Percentiles rank a stretch among this genome's conserved stretches.
These are phyloP conservation scores for Apostichopus californicus DNA, from an alignment of 35 echinoderm and acorn worm species.

Conservation along the genomic window DNA sequence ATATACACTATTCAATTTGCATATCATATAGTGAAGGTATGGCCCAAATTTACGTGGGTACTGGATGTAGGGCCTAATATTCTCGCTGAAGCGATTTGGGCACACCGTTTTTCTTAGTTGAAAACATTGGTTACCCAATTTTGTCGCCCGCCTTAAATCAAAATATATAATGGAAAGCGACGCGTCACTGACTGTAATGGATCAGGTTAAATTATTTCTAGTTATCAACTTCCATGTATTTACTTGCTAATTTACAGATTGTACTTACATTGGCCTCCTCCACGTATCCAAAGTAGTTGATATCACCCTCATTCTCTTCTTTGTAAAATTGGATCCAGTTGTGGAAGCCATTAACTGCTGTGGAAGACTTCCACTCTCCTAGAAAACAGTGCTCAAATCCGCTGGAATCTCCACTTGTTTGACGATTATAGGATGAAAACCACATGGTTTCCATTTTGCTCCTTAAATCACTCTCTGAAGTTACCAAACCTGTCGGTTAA, in stretches of 20 bases:
- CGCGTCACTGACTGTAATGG: too few relatives aligned
- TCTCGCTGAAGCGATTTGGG: too few relatives aligned
- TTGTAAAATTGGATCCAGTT: constrained; percentile 87
- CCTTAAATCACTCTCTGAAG: constrained; percentile 16
- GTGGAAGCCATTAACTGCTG: constrained; percentile 78
- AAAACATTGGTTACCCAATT: too few relatives aligned
- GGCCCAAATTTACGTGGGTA: too few relatives aligned
- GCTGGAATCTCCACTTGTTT: constrained; percentile 55
- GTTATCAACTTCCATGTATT: too few relatives aligned
- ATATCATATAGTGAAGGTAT: too few relatives aligned
- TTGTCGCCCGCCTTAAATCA: too few relatives aligned
- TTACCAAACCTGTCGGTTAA: constrained; percentile 50
- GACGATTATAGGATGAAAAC: constrained; percentile 67
- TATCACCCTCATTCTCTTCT: constrained; percentile 63
- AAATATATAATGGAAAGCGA: too few relatives aligned
- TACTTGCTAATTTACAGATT: background rate
- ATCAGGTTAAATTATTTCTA: too few relatives aligned
- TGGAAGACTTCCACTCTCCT: constrained; percentile 72
- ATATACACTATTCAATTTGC: too few relatives aligned
- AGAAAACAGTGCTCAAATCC: constrained; percentile 91
- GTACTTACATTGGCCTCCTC: constrained; percentile 46
- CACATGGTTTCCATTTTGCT: constrained; percentile 58
- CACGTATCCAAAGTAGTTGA: constrained; percentile 84
- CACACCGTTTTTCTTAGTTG: too few relatives aligned
- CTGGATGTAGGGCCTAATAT: too few relatives aligned